Base-by-base conservation (phyloP, 2,113 vertebrate species). In the Trachemys scripta region DNA sequence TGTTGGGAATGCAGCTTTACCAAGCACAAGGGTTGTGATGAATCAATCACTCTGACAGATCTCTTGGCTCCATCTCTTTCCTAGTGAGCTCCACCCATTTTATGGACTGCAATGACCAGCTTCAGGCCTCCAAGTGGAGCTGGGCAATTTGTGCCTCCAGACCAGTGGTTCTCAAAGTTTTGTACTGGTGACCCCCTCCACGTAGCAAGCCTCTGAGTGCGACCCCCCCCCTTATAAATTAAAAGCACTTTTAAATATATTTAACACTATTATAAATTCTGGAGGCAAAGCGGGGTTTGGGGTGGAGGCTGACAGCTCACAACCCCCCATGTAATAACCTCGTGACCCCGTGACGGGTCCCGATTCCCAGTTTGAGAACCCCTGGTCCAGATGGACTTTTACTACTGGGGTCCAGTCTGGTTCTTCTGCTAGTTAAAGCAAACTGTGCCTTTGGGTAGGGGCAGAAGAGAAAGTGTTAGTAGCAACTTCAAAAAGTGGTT, bases 21-120 rank as follows among this genome's bases (percentile, higher is more conserved):
- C 95, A 90, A 90, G 84, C 94, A 90, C 0, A 84, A 82, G 92
- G 82, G 85, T 95, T 62, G 42, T 82, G 91, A 82, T 93, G 91
- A 95, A 10, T 78, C 20, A 47, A 24, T 47, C 6, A 78, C 7
- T 13, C 24, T 47, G 96, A 94, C 93, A 93, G 88, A 51, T 92
- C 54, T 72, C 69, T 82, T 95, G 3, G 3, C 82, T 38, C 72
- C 24, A 45, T 93, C 87, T 95, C 96, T 95, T 94, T 94, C 92
- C 87, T 94, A 49, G 93, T 96, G 95, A 93, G 53, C 56, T 92
- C 96, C 92, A 94, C 94, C 89, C 95, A 94, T 88, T 95, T 91
- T 84, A 83, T 89, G 0, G 0, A 59, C 42, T 89, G 83, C 85
- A 62, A 83, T 92, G 51, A 76, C 4, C 96, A 92, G 82, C 92